A percentile compares a stretch with the other conserved stretches of the same genome.
Evolutionary conservation across 2,888 invertebrate species (phyloP).

Genomic region (Macaria liturata): DNA sequence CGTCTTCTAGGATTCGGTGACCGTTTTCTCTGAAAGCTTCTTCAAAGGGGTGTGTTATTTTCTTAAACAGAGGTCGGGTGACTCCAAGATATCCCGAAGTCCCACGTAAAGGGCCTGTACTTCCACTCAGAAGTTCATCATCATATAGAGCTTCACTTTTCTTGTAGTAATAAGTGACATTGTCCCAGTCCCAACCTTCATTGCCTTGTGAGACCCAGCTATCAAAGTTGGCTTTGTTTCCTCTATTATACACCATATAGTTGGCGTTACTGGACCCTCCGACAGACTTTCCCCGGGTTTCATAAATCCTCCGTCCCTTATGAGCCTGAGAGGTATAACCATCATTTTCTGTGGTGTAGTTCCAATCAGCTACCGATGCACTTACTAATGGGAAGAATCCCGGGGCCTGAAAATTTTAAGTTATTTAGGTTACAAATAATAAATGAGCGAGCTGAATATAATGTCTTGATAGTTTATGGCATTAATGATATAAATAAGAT

Average conservation of each 20-base stretch:
- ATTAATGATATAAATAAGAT: too few species aligned
- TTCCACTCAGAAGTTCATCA: conserved; percentile 13
- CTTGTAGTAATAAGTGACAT: conserved; percentile 43
- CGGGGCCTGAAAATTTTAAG: conserved; percentile 43
- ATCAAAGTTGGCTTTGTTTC: conserved; percentile 84
- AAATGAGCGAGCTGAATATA: neutral
- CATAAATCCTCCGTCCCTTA: conserved; percentile 34
- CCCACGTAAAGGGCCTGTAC: conserved; percentile 25
- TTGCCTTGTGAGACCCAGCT: conserved; percentile 81
- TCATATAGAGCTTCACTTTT: conserved; percentile 39
- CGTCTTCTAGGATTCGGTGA: conserved; percentile 37
- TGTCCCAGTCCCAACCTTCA: conserved; percentile 51
- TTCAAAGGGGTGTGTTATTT: conserved; percentile 18
- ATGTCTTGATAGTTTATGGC: too few species aligned
- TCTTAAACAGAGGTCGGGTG: conserved; percentile 21
- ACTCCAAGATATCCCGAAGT: conserved; percentile 34
- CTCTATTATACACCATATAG: conserved; percentile 85
- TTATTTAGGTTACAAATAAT: neutral
- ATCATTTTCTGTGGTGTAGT: conserved; percentile 40
- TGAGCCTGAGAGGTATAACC: conserved; percentile 39
- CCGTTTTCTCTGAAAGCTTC: conserved; percentile 34
- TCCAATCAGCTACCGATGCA: conserved; percentile 40
- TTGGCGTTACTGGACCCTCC: conserved; percentile 87
- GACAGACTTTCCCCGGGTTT: conserved; percentile 84
- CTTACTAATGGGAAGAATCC: conserved; percentile 38